Evolutionary conservation across 2,888 invertebrate species (phyloP).

Genomic region (Formica aserva): DNA sequence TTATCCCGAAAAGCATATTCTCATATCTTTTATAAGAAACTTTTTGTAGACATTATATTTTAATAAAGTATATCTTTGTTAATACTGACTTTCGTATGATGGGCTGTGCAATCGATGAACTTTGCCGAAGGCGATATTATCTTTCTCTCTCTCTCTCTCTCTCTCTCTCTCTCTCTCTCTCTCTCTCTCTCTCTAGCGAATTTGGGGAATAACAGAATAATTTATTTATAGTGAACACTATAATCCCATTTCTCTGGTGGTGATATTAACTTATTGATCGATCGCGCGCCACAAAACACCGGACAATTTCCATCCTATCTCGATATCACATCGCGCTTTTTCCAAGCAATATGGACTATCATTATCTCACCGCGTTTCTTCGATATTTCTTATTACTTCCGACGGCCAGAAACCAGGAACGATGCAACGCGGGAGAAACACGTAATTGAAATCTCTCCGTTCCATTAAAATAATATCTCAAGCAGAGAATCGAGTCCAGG

Average conservation of each 20-base stretch:
- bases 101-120: slow-evolving; percentile 9
- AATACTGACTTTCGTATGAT: background rate
- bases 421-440: slow-evolving; percentile 16
- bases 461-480: slow-evolving; percentile 42
- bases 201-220: slow-evolving; percentile 45
- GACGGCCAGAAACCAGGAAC: slow-evolving; percentile 19
- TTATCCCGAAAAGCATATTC: background rate
- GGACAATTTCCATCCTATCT: slow-evolving; percentile 40
- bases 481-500: background rate
- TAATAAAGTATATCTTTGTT: slow-evolving; percentile 13
- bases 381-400: slow-evolving; percentile 49
- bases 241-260: slow-evolving; percentile 34
- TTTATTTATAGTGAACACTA: slow-evolving; percentile 42
- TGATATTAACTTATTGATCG: slow-evolving; percentile 43
- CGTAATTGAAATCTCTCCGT: slow-evolving; percentile 48
- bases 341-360: slow-evolving; percentile 30
- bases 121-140: slow-evolving; percentile 18
- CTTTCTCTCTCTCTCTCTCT: background rate
- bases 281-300: slow-evolving; percentile 36
- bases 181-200: background rate
- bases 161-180: background rate
- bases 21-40: background rate
- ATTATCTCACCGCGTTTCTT: slow-evolving; percentile 37
- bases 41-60: background rate
- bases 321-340: slow-evolving; percentile 39